phyloP scores from a whole-genome alignment of 2,797 vertebrate genomes.

The Sphenodon punctatus region DNA sequence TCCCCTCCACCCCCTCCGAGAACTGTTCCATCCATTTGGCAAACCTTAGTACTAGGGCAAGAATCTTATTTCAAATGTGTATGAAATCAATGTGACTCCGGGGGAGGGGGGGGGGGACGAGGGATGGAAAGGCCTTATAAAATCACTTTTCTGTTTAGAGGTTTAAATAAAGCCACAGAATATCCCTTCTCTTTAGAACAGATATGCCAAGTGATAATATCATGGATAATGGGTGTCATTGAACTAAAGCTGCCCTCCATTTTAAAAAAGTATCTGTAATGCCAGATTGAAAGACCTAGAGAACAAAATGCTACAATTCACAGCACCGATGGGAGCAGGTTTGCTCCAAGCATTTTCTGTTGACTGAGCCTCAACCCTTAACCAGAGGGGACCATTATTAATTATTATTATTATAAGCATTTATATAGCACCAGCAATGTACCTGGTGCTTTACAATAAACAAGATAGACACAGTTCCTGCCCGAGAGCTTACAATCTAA shows the following conservation, averaged over 20 bases:
- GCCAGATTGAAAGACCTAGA: conserved; percentile 14
- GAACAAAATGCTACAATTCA: background rate
- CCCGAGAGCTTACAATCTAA: too few species aligned
- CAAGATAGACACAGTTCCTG: too few species aligned
- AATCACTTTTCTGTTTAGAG: background rate
- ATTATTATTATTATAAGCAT: too few species aligned
- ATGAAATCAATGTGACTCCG: conserved; percentile 7
- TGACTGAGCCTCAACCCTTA: too few species aligned
- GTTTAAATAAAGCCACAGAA: conserved; percentile 16
- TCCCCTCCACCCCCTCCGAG: too few species aligned
- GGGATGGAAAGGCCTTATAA: conserved; percentile 17
- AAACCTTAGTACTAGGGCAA: too few species aligned
- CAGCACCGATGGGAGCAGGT: too few species aligned
- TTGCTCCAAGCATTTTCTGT: too few species aligned
- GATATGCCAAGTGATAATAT: background rate
- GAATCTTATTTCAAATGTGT: background rate
- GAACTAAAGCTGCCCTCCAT: conserved; percentile 22
- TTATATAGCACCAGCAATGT: too few species aligned
- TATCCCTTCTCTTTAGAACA: background rate
- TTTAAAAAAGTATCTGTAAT: conserved; percentile 4
- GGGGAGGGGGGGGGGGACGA: background rate
- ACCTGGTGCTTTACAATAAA: too few species aligned
- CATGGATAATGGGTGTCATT: conserved; percentile 33
- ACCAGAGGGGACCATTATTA: too few species aligned
- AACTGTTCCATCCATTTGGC: too few species aligned